A percentile compares a stretch with the other conserved stretches of the same genome.
Evolutionary conservation across 2,113 vertebrate species (phyloP).

Genomic region (Xenopus laevis): DNA sequence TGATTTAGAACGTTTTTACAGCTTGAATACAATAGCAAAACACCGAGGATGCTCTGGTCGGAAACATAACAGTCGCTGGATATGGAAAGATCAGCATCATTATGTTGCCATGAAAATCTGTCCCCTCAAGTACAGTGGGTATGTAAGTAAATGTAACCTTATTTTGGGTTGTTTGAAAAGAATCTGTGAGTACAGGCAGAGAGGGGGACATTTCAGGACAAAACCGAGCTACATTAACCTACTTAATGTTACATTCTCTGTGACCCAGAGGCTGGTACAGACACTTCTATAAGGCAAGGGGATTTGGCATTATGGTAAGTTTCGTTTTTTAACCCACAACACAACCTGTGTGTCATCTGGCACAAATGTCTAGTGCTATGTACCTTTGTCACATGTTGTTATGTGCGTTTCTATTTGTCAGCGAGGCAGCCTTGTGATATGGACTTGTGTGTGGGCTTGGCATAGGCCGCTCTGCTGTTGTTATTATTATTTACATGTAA

Average conservation of each 20-base stretch:
- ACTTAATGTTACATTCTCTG: not conserved
- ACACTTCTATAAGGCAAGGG: not conserved
- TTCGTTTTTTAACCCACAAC: not conserved
- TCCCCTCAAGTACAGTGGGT: conserved; percentile 35
- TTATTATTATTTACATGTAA: too few relatives aligned
- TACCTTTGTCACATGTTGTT: not conserved
- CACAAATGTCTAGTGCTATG: too few relatives aligned
- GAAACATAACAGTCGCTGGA: conserved; percentile 73
- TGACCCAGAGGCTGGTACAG: not conserved
- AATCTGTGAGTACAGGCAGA: too few relatives aligned
- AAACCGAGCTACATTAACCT: not conserved
- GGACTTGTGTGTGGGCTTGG: too few relatives aligned
- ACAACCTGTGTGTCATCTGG: not conserved
- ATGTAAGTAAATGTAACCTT: not conserved
- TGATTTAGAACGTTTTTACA: conserved; percentile 87
- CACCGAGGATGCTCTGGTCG: conserved; percentile 75
- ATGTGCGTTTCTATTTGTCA: not conserved
- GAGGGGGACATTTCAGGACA: too few relatives aligned
- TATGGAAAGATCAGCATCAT: conserved; percentile 67
- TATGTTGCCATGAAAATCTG: conserved; percentile 42
- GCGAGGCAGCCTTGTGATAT: too few relatives aligned
- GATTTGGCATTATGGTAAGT: not conserved
- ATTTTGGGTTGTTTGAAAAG: too few relatives aligned
- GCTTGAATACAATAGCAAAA: conserved; percentile 74
- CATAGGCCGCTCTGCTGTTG: too few relatives aligned